Percentiles rank a stretch among this genome's conserved stretches.
phyloP scores from a whole-genome alignment of 2,113 vertebrate genomes.

The Propithecus coquereli region DNA sequence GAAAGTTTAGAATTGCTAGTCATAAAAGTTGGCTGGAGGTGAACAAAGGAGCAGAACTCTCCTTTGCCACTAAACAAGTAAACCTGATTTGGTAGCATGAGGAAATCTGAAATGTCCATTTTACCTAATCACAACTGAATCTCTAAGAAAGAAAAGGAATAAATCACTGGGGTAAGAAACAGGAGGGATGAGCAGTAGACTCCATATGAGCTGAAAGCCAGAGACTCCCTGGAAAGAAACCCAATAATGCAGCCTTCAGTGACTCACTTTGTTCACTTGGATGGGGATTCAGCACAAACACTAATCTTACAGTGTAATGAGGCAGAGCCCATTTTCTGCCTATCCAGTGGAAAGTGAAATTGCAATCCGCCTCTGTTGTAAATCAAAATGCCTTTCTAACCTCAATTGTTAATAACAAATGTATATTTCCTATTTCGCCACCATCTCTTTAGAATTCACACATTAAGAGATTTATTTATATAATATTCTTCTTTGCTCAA shows the following conservation, averaged over 20 bases:
- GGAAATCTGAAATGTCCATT: not conserved
- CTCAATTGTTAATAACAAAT: constrained; percentile 48
- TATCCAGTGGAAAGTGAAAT: constrained; percentile 64
- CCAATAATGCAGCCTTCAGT: constrained; percentile 34
- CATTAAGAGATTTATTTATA: constrained; percentile 38
- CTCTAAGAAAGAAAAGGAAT: not conserved
- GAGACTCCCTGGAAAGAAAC: constrained; percentile 7
- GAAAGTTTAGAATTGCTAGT: not conserved
- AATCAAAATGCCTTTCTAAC: constrained; percentile 64
- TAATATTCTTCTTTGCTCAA: constrained; percentile 16
- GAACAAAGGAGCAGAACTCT: not conserved
- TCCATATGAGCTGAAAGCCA: not conserved
- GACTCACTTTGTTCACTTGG: constrained; percentile 32
- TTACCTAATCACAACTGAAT: not conserved
- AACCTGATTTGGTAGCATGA: not conserved
- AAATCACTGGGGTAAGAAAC: not conserved
- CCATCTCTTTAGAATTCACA: constrained; percentile 28
- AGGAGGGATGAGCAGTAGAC: not conserved
- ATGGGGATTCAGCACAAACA: constrained; percentile 48
- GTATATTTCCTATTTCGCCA: constrained; percentile 46
- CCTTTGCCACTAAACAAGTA: not conserved
- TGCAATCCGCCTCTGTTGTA: constrained; percentile 20
- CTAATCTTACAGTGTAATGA: constrained; percentile 65
- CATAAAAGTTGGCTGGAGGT: not conserved
- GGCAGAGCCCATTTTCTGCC: constrained; percentile 63